phyloP scores from a whole-genome alignment of 2,797 vertebrate genomes.

The Diceros bicornis region DNA sequence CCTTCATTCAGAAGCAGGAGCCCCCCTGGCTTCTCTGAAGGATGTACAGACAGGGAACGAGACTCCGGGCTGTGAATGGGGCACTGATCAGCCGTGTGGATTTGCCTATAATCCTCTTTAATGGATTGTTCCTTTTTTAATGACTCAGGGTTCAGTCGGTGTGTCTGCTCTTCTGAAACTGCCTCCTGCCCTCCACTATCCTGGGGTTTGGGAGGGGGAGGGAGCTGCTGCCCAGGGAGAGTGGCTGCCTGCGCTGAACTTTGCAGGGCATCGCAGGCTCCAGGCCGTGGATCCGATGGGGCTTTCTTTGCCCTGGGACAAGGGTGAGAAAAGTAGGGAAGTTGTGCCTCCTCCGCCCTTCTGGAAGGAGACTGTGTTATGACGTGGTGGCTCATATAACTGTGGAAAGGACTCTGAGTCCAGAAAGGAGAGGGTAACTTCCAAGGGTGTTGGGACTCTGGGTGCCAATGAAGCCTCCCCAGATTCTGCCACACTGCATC shows the following conservation, averaged over 20 bases:
- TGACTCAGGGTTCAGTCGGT: accelerated
- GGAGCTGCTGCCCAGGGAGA: neutral
- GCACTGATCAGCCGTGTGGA: accelerated
- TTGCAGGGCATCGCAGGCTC: neutral
- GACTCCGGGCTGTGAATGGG: accelerated
- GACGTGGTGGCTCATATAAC: neutral
- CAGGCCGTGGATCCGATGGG: neutral
- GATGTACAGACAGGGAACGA: accelerated
- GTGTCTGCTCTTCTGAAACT: neutral
- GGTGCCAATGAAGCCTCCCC: too few species aligned
- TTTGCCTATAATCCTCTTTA: neutral
- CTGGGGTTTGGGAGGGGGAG: neutral
- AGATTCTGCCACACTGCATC: neutral
- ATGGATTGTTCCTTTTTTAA: neutral
- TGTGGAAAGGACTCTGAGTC: neutral
- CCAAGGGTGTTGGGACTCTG: too few species aligned
- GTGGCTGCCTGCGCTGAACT: neutral
- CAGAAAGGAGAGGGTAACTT: neutral
- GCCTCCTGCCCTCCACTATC: too few species aligned
- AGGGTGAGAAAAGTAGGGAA: neutral
- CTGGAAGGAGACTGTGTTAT: accelerated
- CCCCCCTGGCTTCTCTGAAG: accelerated
- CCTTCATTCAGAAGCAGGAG: neutral
- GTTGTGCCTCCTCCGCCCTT: neutral
- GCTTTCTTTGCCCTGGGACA: accelerated